These are phyloP conservation scores for Dasyprocta punctata DNA, from an alignment of 2,113 vertebrate genomes.

Conservation along the genomic window DNA sequence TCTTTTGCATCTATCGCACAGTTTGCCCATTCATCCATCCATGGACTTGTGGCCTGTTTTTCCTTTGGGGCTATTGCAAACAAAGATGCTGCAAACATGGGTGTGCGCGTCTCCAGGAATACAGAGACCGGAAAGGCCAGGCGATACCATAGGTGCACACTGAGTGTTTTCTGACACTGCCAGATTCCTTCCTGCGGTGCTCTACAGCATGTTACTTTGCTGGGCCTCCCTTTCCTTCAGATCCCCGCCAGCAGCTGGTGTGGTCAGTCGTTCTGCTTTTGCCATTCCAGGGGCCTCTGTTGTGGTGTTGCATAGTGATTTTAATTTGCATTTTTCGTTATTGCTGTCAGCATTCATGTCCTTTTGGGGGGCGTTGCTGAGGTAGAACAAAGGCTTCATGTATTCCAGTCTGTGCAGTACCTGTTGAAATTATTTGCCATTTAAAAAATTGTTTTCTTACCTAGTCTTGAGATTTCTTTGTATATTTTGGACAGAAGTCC, in stretches of 20 bases:
- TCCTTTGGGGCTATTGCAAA: not conserved
- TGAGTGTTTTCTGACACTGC: not conserved
- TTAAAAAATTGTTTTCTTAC: not conserved
- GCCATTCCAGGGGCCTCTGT: not conserved
- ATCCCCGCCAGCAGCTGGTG: accelerated
- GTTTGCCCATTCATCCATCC: not conserved
- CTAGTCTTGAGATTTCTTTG: not conserved
- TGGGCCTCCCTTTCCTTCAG: accelerated
- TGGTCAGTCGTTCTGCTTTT: not conserved
- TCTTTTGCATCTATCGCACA: not conserved
- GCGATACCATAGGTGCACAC: not conserved
- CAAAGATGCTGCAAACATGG: not conserved
- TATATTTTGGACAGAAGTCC: not conserved
- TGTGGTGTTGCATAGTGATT: not conserved
- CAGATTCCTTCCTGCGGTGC: not conserved
- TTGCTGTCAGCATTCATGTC: not conserved
- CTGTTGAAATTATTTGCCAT: not conserved
- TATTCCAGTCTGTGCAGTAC: not conserved
- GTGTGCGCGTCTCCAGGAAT: not conserved
- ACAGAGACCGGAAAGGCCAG: not conserved
- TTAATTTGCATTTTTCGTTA: not conserved
- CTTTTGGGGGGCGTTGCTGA: not conserved
- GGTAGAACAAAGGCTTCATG: not conserved
- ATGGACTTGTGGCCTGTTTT: not conserved
- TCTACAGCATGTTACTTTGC: not conserved